phyloP scores from a whole-genome alignment of 2,888 invertebrate species.

The Agonum fuliginosum region DNA sequence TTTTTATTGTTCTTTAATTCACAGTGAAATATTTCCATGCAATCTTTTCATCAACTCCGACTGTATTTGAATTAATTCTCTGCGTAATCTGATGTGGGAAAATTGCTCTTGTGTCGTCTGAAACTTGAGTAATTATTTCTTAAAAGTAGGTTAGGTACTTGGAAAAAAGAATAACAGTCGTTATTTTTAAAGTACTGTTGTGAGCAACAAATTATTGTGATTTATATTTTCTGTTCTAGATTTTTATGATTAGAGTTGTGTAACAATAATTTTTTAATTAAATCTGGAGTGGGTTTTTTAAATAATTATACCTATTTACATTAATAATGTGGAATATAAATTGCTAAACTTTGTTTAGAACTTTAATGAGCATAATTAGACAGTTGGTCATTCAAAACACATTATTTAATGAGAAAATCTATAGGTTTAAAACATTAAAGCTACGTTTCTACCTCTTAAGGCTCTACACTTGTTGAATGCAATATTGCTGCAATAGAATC shows the following conservation, averaged over 20 bases:
- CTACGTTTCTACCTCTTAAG: too few relatives aligned
- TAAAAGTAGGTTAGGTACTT: constrained; percentile 11
- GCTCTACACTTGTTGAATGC: too few relatives aligned
- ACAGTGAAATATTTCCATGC: background rate
- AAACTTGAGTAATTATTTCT: constrained; percentile 20
- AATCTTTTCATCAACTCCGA: constrained; percentile 9
- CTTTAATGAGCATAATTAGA: background rate
- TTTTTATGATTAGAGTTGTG: constrained; percentile 8
- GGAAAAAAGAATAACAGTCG: constrained; percentile 6
- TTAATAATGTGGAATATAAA: background rate
- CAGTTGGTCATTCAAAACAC: background rate
- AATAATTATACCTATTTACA: constrained; percentile 19
- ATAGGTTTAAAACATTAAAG: too few relatives aligned
- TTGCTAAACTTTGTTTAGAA: background rate
- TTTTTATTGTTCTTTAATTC: background rate
- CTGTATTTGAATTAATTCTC: constrained; percentile 6
- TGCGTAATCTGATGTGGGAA: background rate
- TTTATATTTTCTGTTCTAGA: constrained; percentile 5
- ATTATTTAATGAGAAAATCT: too few relatives aligned
- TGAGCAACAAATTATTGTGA: background rate
- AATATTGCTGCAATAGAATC: too few relatives aligned
- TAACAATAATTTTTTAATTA: background rate
- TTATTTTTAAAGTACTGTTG: constrained; percentile 1
- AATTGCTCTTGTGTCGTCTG: too few relatives aligned
- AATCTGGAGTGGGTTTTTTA: background rate